These are phyloP conservation scores for Nemopilema nomurai DNA, from an alignment of 30 jellyfish, hydroid and myxozoan genomes.

Conservation along the genomic window DNA sequence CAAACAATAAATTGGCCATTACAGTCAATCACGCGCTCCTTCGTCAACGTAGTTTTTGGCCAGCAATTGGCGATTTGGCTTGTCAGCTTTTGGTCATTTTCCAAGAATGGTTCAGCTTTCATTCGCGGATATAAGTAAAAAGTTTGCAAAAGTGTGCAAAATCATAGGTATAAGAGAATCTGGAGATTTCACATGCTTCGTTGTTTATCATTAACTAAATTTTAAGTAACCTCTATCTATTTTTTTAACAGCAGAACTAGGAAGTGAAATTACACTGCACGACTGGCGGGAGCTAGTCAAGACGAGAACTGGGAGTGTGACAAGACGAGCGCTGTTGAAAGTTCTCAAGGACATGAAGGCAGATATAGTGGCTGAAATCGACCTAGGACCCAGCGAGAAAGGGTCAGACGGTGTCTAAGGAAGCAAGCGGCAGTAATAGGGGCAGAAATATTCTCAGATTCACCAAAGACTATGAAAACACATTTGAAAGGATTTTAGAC, in stretches of 20 bases:
- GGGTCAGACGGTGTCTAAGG: not conserved
- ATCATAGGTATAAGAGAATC: no score
- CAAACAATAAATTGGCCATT: no score
- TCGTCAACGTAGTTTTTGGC: no score
- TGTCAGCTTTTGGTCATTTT: not conserved
- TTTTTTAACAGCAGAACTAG: slow-evolving; percentile 1
- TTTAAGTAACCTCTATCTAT: not conserved
- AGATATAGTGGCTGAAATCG: slow-evolving; percentile 36
- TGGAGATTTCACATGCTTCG: not conserved
- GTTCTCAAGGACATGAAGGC: slow-evolving; percentile 39
- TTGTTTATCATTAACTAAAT: not conserved
- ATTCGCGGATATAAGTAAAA: not conserved
- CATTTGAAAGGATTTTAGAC: no score
- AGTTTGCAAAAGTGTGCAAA: no score
- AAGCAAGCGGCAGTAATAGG: not conserved
- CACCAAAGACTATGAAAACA: no score
- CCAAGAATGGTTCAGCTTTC: not conserved
- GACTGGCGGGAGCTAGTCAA: slow-evolving; percentile 40
- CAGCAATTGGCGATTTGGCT: no score
- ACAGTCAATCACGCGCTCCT: no score
- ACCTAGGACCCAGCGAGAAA: not conserved
- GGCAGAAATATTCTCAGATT: no score
- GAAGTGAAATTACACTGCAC: not conserved
- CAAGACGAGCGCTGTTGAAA: slow-evolving; percentile 35
- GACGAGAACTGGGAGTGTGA: slow-evolving; percentile 14